phyloP scores from a whole-genome alignment of 1,140 invertebrate species.

The Aphaenogaster floridana region DNA sequence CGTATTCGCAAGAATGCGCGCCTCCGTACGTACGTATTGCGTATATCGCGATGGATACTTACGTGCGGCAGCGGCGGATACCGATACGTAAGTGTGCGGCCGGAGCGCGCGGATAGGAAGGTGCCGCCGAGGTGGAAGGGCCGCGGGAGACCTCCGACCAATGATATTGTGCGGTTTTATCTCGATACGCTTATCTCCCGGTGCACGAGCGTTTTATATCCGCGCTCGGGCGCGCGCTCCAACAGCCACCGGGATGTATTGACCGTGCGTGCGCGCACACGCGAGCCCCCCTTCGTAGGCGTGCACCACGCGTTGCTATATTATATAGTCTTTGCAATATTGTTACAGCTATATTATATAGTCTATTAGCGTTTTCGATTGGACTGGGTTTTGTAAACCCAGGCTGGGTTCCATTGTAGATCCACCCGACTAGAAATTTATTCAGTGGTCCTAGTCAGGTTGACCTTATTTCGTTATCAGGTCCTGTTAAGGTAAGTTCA shows the following conservation, averaged over 20 bases:
- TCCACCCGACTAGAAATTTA: too few species aligned
- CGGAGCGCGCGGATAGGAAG: conserved; percentile 55
- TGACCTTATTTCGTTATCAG: too few species aligned
- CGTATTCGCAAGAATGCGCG: not conserved
- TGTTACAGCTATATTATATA: not conserved
- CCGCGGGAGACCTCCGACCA: conserved; percentile 75
- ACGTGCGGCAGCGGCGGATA: conserved; percentile 37
- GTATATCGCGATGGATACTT: conserved; percentile 34
- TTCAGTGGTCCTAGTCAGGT: too few species aligned
- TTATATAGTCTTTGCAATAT: conserved; percentile 14
- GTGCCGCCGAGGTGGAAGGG: conserved; percentile 37
- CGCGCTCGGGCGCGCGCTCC: conserved; percentile 44
- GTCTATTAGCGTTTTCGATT: not conserved
- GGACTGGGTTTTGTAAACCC: too few species aligned
- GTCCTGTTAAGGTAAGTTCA: too few species aligned
- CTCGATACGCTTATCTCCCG: conserved; percentile 83
- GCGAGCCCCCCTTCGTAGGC: conserved; percentile 20
- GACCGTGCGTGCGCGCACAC: conserved; percentile 74
- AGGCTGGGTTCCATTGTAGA: too few species aligned
- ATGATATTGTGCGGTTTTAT: conserved; percentile 84
- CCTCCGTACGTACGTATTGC: not conserved
- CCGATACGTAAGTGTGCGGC: conserved; percentile 35
- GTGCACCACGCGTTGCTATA: conserved; percentile 25
- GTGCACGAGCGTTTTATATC: conserved; percentile 79
- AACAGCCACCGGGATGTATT: conserved; percentile 78